Conservation (phyloP, 23 tunicate genomes). For the Ciona savignyi region DNA sequence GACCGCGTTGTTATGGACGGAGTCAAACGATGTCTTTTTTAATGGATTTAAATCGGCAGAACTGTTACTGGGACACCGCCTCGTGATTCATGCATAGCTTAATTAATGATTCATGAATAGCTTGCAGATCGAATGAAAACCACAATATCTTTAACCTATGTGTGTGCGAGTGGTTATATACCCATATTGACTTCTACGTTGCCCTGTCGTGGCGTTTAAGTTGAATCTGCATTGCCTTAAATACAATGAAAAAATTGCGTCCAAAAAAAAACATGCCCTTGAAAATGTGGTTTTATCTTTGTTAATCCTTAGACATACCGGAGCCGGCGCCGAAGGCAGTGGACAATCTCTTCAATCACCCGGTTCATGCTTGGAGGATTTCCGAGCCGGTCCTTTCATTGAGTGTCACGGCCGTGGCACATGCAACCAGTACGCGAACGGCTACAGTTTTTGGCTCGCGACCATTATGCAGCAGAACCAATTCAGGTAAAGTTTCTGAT, state of each 20-base stretch:
- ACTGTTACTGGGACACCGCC: no score
- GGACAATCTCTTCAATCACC: slow-evolving; percentile 90
- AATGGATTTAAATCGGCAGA: no score
- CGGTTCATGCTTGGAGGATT: slow-evolving; percentile 89
- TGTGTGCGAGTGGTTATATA: no score
- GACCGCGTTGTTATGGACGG: no score
- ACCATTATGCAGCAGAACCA: slow-evolving; percentile 49
- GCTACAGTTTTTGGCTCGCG: slow-evolving; percentile 91
- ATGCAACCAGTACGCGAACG: slow-evolving; percentile 87
- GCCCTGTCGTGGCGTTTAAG: neutral
- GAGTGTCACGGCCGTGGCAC: slow-evolving; percentile 94
- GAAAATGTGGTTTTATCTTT: slow-evolving; percentile 17
- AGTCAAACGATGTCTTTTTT: no score
- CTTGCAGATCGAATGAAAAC: no score
- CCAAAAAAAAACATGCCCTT: neutral
- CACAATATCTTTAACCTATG: no score
- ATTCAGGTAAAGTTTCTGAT: slow-evolving; percentile 47
- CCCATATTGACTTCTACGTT: neutral
- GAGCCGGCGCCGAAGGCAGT: slow-evolving; percentile 95
- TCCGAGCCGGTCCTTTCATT: slow-evolving; percentile 90
- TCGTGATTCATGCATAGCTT: no score
- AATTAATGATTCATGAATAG: no score
- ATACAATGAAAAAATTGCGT: neutral
- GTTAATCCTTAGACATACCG: slow-evolving; percentile 82
- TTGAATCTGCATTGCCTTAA: neutral